Base-by-base conservation (phyloP, 2,888 invertebrate species). In the Eutolmus rufibarbis region DNA sequence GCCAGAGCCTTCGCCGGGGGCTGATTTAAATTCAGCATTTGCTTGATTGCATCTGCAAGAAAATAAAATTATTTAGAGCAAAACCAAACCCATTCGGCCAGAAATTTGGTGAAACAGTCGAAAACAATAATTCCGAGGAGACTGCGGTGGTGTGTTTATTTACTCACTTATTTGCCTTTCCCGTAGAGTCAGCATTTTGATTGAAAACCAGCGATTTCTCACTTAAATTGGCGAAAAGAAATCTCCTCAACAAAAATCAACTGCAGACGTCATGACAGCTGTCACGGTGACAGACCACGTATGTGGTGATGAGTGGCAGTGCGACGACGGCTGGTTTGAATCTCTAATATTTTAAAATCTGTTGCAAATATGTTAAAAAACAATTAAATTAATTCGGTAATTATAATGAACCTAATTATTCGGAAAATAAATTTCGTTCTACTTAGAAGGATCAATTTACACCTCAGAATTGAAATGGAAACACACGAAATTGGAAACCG, bases 21-120 rank as follows among this genome's bases (percentile, higher is more conserved):
- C 90, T 96, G 95, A 93, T 98, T 98, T 87, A 99, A 94, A 93
- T 98, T 98, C 88, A 99, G 94, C 98, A 99, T 98, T 93, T 98
- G 97, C 94, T 97, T 97, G 89, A 99, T 94, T 89, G 98, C 97
- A 94, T 95, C 97, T 98, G 93, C 88, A 94, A 94, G 89, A 74
- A 51, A n/a, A 66, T 12, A 66, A 66, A 23, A 19, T 28, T 12
- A 28, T 2, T 66, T 66, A 12, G 51, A 51, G n/a, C n/a, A 66
- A 66, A 66, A 9, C 12, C 66, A 66, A 46, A 19, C 66, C 66
- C 66, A 23, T 7, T 66, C 23, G 57, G 14, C 3, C 51, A n/a
- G 8, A 51, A 19, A 51, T 51, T n/a, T 2, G 19, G 9, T 2
- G 8, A 28, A 66, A 66, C 28, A 66, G 2, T 9, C 14, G 23